Percentiles rank a stretch among this genome's conserved stretches.
Evolutionary conservation across 2,888 invertebrate genomes (phyloP).

Genomic region (Habroteleia sp.): DNA sequence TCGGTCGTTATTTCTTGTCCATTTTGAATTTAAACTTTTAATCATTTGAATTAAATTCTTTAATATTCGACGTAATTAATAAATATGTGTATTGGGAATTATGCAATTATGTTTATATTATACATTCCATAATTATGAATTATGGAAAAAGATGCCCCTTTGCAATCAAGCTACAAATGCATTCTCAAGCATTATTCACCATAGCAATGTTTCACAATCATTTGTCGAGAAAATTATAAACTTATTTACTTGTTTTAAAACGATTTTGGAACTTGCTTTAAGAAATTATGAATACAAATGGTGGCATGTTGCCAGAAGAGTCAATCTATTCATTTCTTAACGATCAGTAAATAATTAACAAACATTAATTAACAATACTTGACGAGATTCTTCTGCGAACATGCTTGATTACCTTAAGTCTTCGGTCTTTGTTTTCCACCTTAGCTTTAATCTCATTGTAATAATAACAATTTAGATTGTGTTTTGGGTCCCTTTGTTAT

Average conservation of each 20-base stretch:
- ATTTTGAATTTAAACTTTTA: too few species aligned
- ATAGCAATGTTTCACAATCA: background rate
- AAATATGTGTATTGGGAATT: too few species aligned
- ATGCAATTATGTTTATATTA: too few species aligned
- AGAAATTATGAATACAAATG: too few species aligned
- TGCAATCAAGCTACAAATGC: slow-evolving; percentile 3
- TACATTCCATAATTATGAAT: too few species aligned
- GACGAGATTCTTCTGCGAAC: slow-evolving; percentile 22
- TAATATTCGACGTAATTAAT: too few species aligned
- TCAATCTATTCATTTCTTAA: too few species aligned
- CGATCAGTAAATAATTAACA: too few species aligned
- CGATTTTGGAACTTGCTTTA: background rate
- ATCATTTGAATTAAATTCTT: too few species aligned
- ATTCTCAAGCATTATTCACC: slow-evolving; percentile 1
- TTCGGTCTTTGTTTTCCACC: slow-evolving; percentile 1
- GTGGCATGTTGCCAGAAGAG: slow-evolving; percentile 41
- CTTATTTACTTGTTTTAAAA: background rate
- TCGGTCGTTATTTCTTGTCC: too few species aligned
- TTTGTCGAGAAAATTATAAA: background rate
- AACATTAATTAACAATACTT: background rate
- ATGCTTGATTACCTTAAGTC: slow-evolving; percentile 11
- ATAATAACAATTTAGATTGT: too few species aligned
- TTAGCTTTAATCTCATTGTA: background rate
- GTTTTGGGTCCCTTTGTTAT: slow-evolving; percentile 4
- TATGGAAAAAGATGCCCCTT: too few species aligned